Conservation (phyloP, 1,140 invertebrate species). For the Temnothorax nylanderi region DNA sequence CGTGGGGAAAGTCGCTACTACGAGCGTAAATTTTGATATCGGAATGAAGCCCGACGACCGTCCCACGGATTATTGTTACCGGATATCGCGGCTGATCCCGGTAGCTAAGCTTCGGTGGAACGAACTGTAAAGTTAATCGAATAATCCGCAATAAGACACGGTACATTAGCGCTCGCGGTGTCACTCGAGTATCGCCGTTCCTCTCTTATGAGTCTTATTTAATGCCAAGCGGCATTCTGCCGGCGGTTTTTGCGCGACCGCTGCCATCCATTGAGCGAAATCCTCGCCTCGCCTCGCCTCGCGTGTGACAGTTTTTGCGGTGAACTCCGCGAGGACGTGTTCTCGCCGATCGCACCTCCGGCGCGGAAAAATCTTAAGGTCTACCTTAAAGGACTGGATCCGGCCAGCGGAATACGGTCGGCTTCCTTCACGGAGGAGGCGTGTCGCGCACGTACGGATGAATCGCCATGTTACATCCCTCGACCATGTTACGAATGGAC, state of each 20-base stretch:
- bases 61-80: neutral
- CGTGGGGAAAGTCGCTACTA: neutral
- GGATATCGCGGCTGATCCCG: neutral
- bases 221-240: slow-evolving; percentile 20
- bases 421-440: neutral
- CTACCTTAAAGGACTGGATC: slow-evolving; percentile 3
- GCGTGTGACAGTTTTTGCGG: slow-evolving; percentile 48
- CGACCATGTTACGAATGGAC: slow-evolving; percentile 21
- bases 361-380: slow-evolving; percentile 10
- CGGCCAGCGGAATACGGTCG: neutral
- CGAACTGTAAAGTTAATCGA: neutral
- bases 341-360: slow-evolving; percentile 21
- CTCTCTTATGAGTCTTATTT: slow-evolving; percentile 2
- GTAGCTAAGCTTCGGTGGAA: neutral
- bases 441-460: slow-evolving; percentile 52
- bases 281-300: slow-evolving; percentile 13
- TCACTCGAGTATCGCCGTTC: neutral
- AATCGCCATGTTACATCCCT: slow-evolving; percentile 20
- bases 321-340: neutral
- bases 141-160: slow-evolving; percentile 8
- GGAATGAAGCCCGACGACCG: neutral
- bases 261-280: slow-evolving; percentile 32
- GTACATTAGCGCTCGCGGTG: neutral
- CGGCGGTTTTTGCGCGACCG: slow-evolving; percentile 24
- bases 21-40: neutral